Evolutionary conservation across 1,140 invertebrate genomes (phyloP).

Genomic region (Cydia fagiglandana): DNA sequence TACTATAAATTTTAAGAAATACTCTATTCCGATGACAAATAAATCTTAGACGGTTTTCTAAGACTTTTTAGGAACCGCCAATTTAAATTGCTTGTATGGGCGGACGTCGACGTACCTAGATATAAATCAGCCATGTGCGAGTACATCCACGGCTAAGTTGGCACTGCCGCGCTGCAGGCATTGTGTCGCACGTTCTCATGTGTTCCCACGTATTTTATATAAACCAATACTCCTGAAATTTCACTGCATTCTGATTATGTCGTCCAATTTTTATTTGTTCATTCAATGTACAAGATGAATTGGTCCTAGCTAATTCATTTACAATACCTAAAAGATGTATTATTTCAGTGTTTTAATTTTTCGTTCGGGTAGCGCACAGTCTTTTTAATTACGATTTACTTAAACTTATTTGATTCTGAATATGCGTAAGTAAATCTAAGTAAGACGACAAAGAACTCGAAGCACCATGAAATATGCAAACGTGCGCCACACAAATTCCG

Average conservation of each 20-base stretch:
- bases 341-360: neutral
- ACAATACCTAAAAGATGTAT: too few species aligned
- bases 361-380: neutral
- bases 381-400: neutral
- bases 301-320: too few species aligned
- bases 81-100: conserved; percentile 42
- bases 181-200: conserved; percentile 28
- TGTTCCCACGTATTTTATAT: neutral
- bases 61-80: conserved; percentile 34
- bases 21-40: neutral
- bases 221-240: neutral
- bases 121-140: conserved; percentile 55
- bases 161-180: conserved; percentile 36
- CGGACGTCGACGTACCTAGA: conserved; percentile 55
- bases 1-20: too few species aligned
- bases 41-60: neutral
- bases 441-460: conserved; percentile 44
- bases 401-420: neutral
- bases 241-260: neutral
- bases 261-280: neutral
- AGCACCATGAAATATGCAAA: conserved; percentile 48
- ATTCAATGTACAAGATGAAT: too few species aligned
- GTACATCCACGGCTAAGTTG: conserved; percentile 47
- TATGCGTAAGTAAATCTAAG: conserved; percentile 37
- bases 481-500: conserved; percentile 54